phyloP scores from a whole-genome alignment of 2,888 invertebrate species.

The Crocallis elinguaria region DNA sequence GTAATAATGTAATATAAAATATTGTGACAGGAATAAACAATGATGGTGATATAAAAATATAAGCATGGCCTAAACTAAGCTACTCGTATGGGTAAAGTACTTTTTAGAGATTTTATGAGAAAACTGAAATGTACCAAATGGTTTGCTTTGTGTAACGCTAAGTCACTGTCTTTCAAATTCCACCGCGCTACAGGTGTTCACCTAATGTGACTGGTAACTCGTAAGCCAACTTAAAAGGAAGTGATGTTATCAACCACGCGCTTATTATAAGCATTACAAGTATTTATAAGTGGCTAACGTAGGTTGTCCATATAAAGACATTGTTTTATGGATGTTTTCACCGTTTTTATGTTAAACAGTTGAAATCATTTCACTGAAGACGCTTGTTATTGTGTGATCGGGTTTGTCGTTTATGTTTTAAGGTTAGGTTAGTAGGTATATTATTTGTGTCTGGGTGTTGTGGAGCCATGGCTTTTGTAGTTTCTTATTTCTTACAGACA shows the following conservation, averaged over 20 bases:
- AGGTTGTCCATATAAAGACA: constrained; percentile 48
- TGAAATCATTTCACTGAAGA: constrained; percentile 9
- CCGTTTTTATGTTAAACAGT: constrained; percentile 14
- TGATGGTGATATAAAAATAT: no score
- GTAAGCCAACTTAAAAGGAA: constrained; percentile 55
- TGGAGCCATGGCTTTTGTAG: no score
- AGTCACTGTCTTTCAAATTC: constrained; percentile 1
- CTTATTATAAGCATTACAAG: constrained; percentile 57
- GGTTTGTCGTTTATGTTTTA: no score
- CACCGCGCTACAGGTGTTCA: constrained; percentile 40
- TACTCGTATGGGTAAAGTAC: no score
- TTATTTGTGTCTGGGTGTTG: no score
- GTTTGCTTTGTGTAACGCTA: not conserved
- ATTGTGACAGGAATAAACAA: no score
- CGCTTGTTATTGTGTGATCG: not conserved
- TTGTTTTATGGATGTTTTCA: constrained; percentile 16
- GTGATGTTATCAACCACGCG: constrained; percentile 65
- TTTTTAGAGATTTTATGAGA: no score
- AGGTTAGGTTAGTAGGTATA: no score
- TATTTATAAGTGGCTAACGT: constrained; percentile 57
- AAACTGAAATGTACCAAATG: no score
- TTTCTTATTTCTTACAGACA: no score
- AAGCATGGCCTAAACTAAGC: no score
- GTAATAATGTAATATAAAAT: no score
- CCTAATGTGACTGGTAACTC: constrained; percentile 26